phyloP scores from a whole-genome alignment of 2,888 invertebrate species.

The Ophioninae sp. region DNA sequence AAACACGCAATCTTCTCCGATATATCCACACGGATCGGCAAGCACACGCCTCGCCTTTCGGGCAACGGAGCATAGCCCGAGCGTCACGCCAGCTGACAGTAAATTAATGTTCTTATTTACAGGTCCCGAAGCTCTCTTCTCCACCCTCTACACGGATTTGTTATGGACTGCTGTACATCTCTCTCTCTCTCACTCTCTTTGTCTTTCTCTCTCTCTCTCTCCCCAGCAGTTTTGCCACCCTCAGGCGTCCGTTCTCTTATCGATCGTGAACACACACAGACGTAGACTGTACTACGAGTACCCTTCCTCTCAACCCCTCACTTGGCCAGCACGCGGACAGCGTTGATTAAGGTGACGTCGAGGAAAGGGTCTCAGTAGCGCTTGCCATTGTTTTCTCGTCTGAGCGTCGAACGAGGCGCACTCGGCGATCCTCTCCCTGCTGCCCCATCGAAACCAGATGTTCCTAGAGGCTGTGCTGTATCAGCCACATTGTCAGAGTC shows the following conservation, averaged over 20 bases:
- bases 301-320: slow-evolving; percentile 10
- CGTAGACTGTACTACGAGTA: slow-evolving; percentile 30
- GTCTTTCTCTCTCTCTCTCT: slow-evolving; percentile 31
- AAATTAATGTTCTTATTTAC: slow-evolving; percentile 69
- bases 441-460: slow-evolving; percentile 54
- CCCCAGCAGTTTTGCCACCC: slow-evolving; percentile 51
- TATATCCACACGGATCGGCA: slow-evolving; percentile 23
- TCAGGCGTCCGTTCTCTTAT: slow-evolving; percentile 59
- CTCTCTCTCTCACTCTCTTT: slow-evolving; percentile 32
- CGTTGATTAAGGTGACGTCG: slow-evolving; percentile 47
- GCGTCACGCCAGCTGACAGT: slow-evolving; percentile 70
- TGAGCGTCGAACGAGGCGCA: slow-evolving; percentile 25
- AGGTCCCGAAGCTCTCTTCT: slow-evolving; percentile 50
- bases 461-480: slow-evolving; percentile 28
- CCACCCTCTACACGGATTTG: slow-evolving; percentile 55
- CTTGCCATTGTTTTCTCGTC: slow-evolving; percentile 51
- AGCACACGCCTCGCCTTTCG: slow-evolving; percentile 42
- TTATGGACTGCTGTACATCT: slow-evolving; percentile 36
- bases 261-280: slow-evolving; percentile 58
- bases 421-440: slow-evolving; percentile 29
- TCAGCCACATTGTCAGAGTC: slow-evolving; percentile 39
- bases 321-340: slow-evolving; percentile 40
- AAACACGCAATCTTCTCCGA: slow-evolving; percentile 40
- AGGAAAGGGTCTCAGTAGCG: slow-evolving; percentile 43
- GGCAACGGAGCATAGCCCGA: slow-evolving; percentile 35